phyloP scores from a whole-genome alignment of 2,113 vertebrate genomes.

The Silurus asotus region DNA sequence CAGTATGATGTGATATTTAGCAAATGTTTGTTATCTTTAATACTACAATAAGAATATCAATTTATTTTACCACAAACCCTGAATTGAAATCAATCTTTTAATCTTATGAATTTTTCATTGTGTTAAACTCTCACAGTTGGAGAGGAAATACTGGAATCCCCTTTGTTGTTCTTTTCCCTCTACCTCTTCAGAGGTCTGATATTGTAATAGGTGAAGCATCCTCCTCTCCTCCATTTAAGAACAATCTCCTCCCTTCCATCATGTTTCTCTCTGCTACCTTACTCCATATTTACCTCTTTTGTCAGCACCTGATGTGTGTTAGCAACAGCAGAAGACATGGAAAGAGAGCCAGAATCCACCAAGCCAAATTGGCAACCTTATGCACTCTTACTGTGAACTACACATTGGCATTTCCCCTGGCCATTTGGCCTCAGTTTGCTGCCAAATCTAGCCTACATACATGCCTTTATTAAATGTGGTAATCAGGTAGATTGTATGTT shows the following conservation, averaged over 20 bases:
- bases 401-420: not conserved
- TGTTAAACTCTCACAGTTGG: not conserved
- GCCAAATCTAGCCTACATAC: not conserved
- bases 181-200: not conserved
- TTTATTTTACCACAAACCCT: not conserved
- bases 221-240: not conserved
- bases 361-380: constrained; percentile 11
- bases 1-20: not conserved
- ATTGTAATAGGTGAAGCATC: constrained; percentile 16
- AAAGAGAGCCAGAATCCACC: constrained; percentile 10
- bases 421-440: not conserved
- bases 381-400: not conserved
- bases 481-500: not conserved
- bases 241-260: not conserved
- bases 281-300: not conserved
- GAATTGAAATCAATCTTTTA: not conserved
- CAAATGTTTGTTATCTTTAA: not conserved
- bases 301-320: constrained; percentile 13
- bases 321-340: constrained; percentile 9
- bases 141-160: not conserved
- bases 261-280: not conserved
- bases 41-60: not conserved
- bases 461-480: not conserved
- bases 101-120: not conserved
- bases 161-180: not conserved